phyloP scores from a whole-genome alignment of 1,140 invertebrate species.

The Drosophila auraria region DNA sequence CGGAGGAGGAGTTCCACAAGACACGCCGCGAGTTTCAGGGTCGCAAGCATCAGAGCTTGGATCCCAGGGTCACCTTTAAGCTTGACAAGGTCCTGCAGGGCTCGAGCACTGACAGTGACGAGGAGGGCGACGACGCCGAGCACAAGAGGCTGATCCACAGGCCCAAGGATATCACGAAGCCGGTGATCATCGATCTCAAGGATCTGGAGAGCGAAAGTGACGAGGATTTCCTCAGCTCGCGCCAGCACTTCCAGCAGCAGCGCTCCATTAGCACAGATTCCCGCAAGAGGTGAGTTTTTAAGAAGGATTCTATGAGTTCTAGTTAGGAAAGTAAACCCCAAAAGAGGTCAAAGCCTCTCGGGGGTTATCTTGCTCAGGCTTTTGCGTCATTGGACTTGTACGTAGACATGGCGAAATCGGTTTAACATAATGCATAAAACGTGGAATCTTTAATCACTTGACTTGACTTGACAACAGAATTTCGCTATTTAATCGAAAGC shows the following conservation, averaged over 20 bases:
- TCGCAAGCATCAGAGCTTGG: slow-evolving; percentile 84
- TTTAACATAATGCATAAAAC: slow-evolving; percentile 10
- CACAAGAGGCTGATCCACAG: slow-evolving; percentile 80
- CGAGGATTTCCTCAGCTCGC: slow-evolving; percentile 74
- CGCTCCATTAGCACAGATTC: slow-evolving; percentile 84
- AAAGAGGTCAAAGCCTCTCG: not conserved
- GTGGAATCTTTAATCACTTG: not conserved
- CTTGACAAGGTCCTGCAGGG: slow-evolving; percentile 79
- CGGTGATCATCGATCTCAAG: slow-evolving; percentile 83
- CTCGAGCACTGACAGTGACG: slow-evolving; percentile 81
- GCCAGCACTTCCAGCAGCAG: slow-evolving; percentile 81
- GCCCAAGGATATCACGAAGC: slow-evolving; percentile 84
- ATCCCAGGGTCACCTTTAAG: slow-evolving; percentile 82
- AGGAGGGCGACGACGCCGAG: slow-evolving; percentile 81
- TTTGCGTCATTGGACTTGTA: not conserved
- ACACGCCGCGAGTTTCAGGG: slow-evolving; percentile 82
- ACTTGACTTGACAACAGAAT: slow-evolving; percentile 3
- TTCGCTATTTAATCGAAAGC: not conserved
- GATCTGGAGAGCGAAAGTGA: slow-evolving; percentile 84
- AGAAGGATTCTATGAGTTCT: not conserved
- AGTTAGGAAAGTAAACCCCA: not conserved
- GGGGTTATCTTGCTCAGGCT: slow-evolving; percentile 13
- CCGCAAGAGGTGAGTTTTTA: slow-evolving; percentile 78
- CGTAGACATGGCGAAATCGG: not conserved
- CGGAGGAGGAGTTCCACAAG: slow-evolving; percentile 83